These are phyloP conservation scores for Melanerpes formicivorus DNA, from an alignment of 2,113 vertebrate genomes.

Conservation along the genomic window DNA sequence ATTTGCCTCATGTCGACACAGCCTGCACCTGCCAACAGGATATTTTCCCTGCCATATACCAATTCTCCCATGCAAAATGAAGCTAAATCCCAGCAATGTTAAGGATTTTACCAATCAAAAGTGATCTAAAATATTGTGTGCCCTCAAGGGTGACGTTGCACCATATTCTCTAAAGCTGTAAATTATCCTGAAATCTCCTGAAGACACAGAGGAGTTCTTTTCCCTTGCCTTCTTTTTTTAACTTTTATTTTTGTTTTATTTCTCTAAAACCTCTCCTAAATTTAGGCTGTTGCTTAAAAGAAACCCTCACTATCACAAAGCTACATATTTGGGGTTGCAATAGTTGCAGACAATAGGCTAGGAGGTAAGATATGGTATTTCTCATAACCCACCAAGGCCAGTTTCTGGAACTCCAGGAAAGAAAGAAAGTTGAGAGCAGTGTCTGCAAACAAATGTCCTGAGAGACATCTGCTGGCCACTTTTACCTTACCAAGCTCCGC, in stretches of 20 bases:
- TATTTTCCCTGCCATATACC: background rate
- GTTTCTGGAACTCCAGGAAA: background rate
- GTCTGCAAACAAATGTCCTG: slow-evolving; percentile 40
- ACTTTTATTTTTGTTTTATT: background rate
- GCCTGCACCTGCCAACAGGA: background rate
- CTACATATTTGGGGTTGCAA: background rate
- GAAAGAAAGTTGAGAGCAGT: background rate
- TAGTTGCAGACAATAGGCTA: background rate
- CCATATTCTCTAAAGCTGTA: slow-evolving; percentile 7
- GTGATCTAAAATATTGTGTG: background rate
- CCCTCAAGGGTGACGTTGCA: background rate
- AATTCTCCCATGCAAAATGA: background rate
- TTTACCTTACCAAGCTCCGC: background rate
- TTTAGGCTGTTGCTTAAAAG: background rate
- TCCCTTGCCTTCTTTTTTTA: background rate
- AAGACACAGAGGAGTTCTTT: slow-evolving; percentile 1
- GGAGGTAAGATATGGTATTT: background rate
- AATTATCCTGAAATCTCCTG: background rate
- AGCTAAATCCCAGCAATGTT: background rate
- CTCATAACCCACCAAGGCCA: background rate
- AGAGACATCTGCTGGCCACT: slow-evolving; percentile 55
- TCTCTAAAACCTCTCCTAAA: background rate
- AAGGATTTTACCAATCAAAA: background rate
- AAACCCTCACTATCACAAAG: background rate
- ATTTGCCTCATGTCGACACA: background rate